Conservation (phyloP, 2,797 vertebrate genomes). For the Pangasius sanitwongsei region DNA sequence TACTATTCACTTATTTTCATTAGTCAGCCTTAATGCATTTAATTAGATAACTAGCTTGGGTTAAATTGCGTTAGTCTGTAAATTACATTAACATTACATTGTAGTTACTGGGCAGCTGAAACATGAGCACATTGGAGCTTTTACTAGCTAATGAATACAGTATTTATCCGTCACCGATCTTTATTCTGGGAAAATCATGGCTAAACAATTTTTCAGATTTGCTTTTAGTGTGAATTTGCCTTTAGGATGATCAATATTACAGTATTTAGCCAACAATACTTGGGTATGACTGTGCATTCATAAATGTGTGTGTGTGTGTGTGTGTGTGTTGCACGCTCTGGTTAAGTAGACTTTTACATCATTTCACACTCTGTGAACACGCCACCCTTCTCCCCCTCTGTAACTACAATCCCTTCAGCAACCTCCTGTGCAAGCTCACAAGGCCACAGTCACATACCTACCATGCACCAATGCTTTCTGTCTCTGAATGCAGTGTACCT, state of each 20-base stretch:
- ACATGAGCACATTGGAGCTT: background rate
- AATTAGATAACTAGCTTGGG: background rate
- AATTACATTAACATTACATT: background rate
- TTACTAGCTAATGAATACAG: background rate
- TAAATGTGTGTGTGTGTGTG: background rate
- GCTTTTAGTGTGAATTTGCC: background rate
- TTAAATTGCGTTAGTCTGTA: background rate
- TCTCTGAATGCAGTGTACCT: conserved; percentile 41
- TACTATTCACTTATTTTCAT: background rate
- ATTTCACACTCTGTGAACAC: conserved; percentile 10
- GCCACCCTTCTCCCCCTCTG: background rate
- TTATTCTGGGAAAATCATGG: background rate
- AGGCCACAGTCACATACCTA: conserved; percentile 13
- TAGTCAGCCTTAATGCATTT: background rate
- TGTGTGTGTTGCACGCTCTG: background rate
- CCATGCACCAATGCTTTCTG: conserved; percentile 40
- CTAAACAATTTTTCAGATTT: background rate
- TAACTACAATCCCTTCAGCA: background rate
- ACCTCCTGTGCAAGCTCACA: conserved; percentile 8
- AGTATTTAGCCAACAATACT: background rate
- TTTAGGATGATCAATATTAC: background rate
- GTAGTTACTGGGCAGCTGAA: background rate
- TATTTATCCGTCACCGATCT: background rate
- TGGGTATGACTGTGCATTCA: background rate
- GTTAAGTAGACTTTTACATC: conserved; percentile 15